Conservation (phyloP, 2,888 invertebrate species). For the Deilephila elpenor region DNA sequence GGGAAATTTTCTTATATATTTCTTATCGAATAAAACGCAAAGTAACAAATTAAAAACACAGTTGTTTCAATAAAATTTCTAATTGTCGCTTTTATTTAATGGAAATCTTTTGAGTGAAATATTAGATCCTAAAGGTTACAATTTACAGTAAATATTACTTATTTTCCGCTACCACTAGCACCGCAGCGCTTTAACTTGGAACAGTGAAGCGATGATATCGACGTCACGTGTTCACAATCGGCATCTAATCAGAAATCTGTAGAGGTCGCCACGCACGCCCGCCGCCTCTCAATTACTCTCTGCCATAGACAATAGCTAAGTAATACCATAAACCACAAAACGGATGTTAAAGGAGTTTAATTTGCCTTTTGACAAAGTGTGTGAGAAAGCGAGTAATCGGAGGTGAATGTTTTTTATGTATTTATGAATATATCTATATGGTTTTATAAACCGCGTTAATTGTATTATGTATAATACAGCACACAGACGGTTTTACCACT, state of each 20-base stretch:
- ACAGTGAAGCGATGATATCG: constrained; percentile 33
- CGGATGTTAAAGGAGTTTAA: constrained; percentile 5
- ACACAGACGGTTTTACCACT: too few species aligned
- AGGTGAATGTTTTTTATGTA: too few species aligned
- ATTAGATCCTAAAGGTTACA: not conserved
- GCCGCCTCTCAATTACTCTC: constrained; percentile 28
- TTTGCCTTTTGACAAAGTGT: not conserved
- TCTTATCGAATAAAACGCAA: too few species aligned
- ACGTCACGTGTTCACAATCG: constrained; percentile 44
- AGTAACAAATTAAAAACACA: too few species aligned
- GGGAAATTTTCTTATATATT: too few species aligned
- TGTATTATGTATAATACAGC: too few species aligned
- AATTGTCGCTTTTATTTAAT: too few species aligned
- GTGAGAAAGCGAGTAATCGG: too few species aligned
- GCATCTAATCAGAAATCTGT: constrained; percentile 43
- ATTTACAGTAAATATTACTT: not conserved
- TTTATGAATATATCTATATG: too few species aligned
- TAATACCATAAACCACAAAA: constrained; percentile 18
- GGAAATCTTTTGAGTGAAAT: not conserved
- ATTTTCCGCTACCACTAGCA: constrained; percentile 23
- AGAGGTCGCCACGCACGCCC: constrained; percentile 30
- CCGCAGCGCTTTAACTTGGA: constrained; percentile 36
- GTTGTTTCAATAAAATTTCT: too few species aligned
- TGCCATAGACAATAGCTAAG: constrained; percentile 18
- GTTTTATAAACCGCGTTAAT: too few species aligned